Percentiles rank a stretch among this genome's conserved stretches.
phyloP scores from a whole-genome alignment of 2,888 invertebrate species.

The Aricia artaxerxes region DNA sequence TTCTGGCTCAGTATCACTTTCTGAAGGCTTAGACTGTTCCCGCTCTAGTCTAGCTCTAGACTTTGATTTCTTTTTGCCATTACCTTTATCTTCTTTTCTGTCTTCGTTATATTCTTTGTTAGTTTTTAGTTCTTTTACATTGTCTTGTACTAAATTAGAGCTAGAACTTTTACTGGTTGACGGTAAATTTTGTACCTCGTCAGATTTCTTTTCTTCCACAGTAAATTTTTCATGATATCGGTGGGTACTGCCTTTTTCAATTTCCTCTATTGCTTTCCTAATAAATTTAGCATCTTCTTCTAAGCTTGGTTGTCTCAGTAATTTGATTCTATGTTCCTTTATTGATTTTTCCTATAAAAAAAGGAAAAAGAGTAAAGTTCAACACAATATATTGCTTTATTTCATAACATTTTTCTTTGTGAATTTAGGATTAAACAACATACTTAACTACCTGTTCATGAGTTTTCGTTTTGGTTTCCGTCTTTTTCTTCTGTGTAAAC shows the following conservation, averaged over 20 bases:
- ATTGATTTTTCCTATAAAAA: conserved; percentile 45
- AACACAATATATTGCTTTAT: not conserved
- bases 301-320: conserved; percentile 67
- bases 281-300: conserved; percentile 75
- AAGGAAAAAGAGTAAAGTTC: not conserved
- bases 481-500: conserved; percentile 52
- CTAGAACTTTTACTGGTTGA: conserved; percentile 52
- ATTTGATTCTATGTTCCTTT: conserved; percentile 53
- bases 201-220: conserved; percentile 44
- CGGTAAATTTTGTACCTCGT: conserved; percentile 45
- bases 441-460: conserved; percentile 63
- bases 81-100: conserved; percentile 61
- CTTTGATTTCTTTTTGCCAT: conserved; percentile 73
- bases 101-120: conserved; percentile 55
- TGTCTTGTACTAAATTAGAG: conserved; percentile 48
- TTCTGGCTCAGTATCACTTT: conserved; percentile 72
- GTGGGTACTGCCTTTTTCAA: conserved; percentile 67
- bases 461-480: conserved; percentile 54
- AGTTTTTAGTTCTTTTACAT: conserved; percentile 46
- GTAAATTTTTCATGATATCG: conserved; percentile 55
- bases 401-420: not conserved
- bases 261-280: conserved; percentile 73
- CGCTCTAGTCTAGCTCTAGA: conserved; percentile 72
- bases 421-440: conserved; percentile 35
- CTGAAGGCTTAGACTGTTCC: conserved; percentile 75